phyloP scores from a whole-genome alignment of 1,140 invertebrate species.

The Drosophila pandora region DNA sequence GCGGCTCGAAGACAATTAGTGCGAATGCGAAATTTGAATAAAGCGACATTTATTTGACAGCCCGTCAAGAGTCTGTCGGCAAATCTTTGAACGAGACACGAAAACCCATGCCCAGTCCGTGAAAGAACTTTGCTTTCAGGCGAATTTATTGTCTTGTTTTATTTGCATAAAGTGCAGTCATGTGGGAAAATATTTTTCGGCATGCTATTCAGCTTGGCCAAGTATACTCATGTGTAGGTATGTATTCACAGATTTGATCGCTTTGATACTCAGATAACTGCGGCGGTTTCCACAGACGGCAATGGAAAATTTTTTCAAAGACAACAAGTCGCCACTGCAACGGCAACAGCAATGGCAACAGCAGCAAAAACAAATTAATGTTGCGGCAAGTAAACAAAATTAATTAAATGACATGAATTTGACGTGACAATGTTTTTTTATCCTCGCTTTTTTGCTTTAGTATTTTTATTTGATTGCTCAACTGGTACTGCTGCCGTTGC shows the following conservation, averaged over 20 bases:
- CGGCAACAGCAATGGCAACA: constrained; percentile 31
- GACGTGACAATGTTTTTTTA: constrained; percentile 82
- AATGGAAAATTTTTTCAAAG: constrained; percentile 79
- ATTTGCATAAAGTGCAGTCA: constrained; percentile 79
- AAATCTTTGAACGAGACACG: constrained; percentile 71
- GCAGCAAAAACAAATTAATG: constrained; percentile 72
- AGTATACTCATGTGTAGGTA: background rate
- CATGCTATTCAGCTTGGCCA: constrained; percentile 38
- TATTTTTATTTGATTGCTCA: constrained; percentile 77
- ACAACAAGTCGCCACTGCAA: constrained; percentile 69
- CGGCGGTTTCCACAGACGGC: constrained; percentile 60
- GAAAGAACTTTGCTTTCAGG: constrained; percentile 65
- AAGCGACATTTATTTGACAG: constrained; percentile 83
- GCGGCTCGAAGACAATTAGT: constrained; percentile 65
- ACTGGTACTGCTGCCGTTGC: constrained; percentile 39
- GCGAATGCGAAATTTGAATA: constrained; percentile 81
- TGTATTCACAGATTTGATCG: background rate
- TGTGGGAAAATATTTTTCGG: constrained; percentile 76
- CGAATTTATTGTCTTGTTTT: constrained; percentile 58
- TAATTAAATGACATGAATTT: constrained; percentile 83
- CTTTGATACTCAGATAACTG: constrained; percentile 10
- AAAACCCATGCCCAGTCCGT: constrained; percentile 23
- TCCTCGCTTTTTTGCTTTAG: constrained; percentile 32
- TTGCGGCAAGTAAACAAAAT: constrained; percentile 81
- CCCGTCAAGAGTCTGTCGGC: constrained; percentile 78